phyloP scores from a whole-genome alignment of 1,140 invertebrate species.

The Halyomorpha halys region DNA sequence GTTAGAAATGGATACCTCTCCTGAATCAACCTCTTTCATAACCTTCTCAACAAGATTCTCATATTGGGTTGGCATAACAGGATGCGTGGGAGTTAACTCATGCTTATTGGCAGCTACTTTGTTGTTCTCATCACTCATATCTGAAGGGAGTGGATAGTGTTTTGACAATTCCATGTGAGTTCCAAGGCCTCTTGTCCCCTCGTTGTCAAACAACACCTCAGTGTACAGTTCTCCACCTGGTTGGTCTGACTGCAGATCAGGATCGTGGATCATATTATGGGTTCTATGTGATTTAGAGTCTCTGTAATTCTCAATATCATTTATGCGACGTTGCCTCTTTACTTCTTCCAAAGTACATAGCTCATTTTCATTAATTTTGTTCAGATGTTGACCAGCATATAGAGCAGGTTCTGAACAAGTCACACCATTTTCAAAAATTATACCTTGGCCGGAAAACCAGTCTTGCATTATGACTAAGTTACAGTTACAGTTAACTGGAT shows the following conservation, averaged over 20 bases:
- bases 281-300: not conserved
- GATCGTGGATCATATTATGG: slow-evolving; percentile 9
- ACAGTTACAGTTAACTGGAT: slow-evolving; percentile 33
- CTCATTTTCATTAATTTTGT: slow-evolving; percentile 30
- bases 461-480: slow-evolving; percentile 30
- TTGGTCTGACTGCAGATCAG: slow-evolving; percentile 4
- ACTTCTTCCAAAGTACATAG: slow-evolving; percentile 28
- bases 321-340: slow-evolving; percentile 19
- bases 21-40: no score
- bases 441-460: slow-evolving; percentile 29
- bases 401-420: slow-evolving; percentile 28
- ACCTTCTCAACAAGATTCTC: no score
- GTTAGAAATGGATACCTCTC: no score
- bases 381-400: slow-evolving; percentile 27
- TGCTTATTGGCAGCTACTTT: not conserved
- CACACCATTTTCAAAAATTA: slow-evolving; percentile 29
- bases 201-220: slow-evolving; percentile 22
- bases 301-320: slow-evolving; percentile 15
- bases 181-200: slow-evolving; percentile 22
- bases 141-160: not conserved
- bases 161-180: slow-evolving; percentile 23
- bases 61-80: no score
- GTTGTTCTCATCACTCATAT: slow-evolving; percentile 3
- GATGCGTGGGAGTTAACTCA: not conserved
- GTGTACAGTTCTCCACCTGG: not conserved